These are phyloP conservation scores for Nixonia krombeini DNA, from an alignment of 1,140 invertebrate species.

Conservation along the genomic window DNA sequence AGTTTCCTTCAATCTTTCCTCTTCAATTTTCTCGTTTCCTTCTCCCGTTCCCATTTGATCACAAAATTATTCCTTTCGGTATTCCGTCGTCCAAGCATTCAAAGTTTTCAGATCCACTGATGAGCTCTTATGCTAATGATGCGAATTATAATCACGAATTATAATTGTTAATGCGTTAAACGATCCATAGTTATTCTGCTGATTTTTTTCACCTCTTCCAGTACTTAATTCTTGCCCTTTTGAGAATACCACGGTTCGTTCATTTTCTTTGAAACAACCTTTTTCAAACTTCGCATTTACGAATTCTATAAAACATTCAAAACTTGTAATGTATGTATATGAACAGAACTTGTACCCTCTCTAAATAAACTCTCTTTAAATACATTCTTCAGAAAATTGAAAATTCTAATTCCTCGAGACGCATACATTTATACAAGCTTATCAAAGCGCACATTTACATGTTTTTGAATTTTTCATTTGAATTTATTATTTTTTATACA, in stretches of 20 bases:
- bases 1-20: conserved; percentile 47
- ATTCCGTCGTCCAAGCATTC: conserved; percentile 40
- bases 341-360: too few relatives aligned
- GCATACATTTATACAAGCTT: too few relatives aligned
- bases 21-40: conserved; percentile 46
- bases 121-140: conserved; percentile 65
- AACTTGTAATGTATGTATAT: too few relatives aligned
- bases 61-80: conserved; percentile 50
- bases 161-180: conserved; percentile 71
- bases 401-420: too few relatives aligned
- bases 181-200: conserved; percentile 56
- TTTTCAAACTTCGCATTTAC: too few relatives aligned
- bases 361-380: too few relatives aligned
- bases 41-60: conserved; percentile 38
- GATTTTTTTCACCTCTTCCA: conserved; percentile 22
- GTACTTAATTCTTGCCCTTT: neutral
- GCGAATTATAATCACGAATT: conserved; percentile 65
- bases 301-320: too few relatives aligned
- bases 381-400: too few relatives aligned
- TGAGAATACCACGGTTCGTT: neutral
- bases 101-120: conserved; percentile 57
- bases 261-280: too few relatives aligned
- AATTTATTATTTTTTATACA: too few relatives aligned
- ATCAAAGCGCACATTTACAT: too few relatives aligned
- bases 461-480: too few relatives aligned